Base-by-base conservation (phyloP, 2,888 invertebrate genomes). In the Athetis lepigone region DNA sequence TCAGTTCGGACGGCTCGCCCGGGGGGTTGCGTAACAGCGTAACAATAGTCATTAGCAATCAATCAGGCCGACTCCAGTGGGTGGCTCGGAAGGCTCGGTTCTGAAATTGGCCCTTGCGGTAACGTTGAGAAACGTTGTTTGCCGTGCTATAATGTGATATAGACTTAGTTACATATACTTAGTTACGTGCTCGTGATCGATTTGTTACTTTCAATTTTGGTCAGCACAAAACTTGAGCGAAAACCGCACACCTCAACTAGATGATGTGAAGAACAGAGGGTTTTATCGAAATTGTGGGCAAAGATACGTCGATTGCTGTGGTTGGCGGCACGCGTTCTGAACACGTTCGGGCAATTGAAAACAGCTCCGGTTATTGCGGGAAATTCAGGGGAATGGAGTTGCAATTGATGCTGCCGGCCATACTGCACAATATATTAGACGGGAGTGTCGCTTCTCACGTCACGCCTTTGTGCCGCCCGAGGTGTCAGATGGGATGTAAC, bases 1-100 rank as follows among this genome's bases (percentile, higher is more conserved):
- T 88, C 89, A 86, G 85, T 74, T 81, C 72, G 70, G 82, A 83
- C 84, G 73, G 81, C 74, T 72, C 65, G 88, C 90, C 89, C 70
- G 80, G 70, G 84, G 91, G 84, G 81, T 90, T 87, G 87, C 85
- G 88, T 89, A 90, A 89, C 86, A 86, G 85, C 85, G 82, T 90
- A 93, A 92, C 91, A 90, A 92, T 91, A 88, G 90, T 90, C 87
- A 91, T 93, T 92, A 90, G 90, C 92, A 92, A 93, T 93, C 94
- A 93, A 94, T 94, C 92, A 88, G 83, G 82, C 81, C 77, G 81
- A 86, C 83, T 88, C 81, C 80, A 78, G 88, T 89, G 88, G 89
- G 90, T 86, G 90, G 88, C 77, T 82, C 70, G 82, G 80, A 83
- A 85, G 84, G 81, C 83, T 82, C 82, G 66, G 74, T 75, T 85